These are phyloP conservation scores for Sciurus carolinensis DNA, from an alignment of 2,797 vertebrate genomes.

Conservation along the genomic window DNA sequence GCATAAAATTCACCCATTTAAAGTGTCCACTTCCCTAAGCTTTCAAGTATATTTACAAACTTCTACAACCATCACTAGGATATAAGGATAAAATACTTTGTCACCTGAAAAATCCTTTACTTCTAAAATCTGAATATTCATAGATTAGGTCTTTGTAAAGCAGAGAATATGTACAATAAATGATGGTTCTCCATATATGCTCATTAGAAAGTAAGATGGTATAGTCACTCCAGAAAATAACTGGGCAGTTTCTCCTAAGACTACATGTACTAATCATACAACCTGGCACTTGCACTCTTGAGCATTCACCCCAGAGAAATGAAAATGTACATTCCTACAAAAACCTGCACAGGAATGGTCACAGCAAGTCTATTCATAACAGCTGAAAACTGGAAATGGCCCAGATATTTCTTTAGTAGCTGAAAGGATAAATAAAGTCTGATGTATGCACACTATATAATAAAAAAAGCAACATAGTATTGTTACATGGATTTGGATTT, in stretches of 20 bases:
- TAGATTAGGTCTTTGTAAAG: slow-evolving; percentile 44
- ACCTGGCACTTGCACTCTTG: neutral
- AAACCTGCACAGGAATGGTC: neutral
- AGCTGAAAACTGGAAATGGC: neutral
- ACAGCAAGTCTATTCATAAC: neutral
- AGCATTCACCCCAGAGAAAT: slow-evolving; percentile 46
- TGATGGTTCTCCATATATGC: neutral
- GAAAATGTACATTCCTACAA: slow-evolving; percentile 33
- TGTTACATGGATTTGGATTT: neutral
- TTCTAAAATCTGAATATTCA: slow-evolving; percentile 51
- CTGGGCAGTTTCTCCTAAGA: slow-evolving; percentile 23
- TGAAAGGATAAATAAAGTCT: neutral
- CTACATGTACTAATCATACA: neutral
- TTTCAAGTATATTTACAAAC: neutral
- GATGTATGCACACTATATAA: neutral
- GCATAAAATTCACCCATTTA: slow-evolving; percentile 2
- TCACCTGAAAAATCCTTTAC: neutral
- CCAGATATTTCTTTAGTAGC: neutral
- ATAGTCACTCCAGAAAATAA: slow-evolving; percentile 13
- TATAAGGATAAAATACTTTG: neutral
- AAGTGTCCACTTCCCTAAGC: neutral
- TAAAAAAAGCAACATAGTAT: neutral
- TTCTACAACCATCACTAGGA: neutral
- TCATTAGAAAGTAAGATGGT: neutral
- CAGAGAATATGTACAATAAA: slow-evolving; percentile 1